A percentile compares a stretch with the other conserved stretches of the same genome.
phyloP scores from a whole-genome alignment of 64 coral and sea anemone species.

The Porites lutea region DNA sequence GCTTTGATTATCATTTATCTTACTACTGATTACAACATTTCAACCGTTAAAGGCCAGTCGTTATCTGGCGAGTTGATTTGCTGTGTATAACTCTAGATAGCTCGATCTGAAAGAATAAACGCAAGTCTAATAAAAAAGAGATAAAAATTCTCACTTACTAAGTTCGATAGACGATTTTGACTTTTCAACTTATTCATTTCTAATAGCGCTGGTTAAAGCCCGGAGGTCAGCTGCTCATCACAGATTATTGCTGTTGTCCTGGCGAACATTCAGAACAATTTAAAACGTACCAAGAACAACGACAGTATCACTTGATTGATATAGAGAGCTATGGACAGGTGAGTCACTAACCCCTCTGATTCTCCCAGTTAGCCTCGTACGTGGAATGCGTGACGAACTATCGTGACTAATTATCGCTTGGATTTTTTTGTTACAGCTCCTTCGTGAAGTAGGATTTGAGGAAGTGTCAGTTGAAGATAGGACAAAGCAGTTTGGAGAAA shows the following conservation, averaged over 20 bases:
- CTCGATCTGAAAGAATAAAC: too few species aligned
- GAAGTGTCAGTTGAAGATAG: conserved; percentile 85
- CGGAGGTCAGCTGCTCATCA: conserved; percentile 91
- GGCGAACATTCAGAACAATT: conserved; percentile 82
- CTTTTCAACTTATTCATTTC: background rate
- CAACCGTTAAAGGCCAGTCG: too few species aligned
- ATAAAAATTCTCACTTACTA: too few species aligned
- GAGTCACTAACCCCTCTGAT: background rate
- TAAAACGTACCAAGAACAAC: conserved; percentile 80
- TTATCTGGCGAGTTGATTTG: too few species aligned
- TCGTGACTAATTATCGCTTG: too few species aligned
- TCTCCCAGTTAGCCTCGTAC: too few species aligned
- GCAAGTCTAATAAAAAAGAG: too few species aligned
- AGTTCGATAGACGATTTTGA: too few species aligned
- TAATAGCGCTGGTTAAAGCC: conserved; percentile 95
- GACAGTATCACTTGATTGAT: conserved; percentile 84
- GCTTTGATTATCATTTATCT: too few species aligned
- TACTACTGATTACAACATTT: too few species aligned
- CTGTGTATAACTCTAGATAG: too few species aligned
- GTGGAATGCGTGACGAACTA: too few species aligned
- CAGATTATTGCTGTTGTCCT: conserved; percentile 90
- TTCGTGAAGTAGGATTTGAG: conserved; percentile 90
- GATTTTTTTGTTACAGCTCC: conserved; percentile 45
- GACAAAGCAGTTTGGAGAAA: conserved; percentile 79
- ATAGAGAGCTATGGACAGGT: conserved; percentile 81